Conservation (phyloP, 2,797 vertebrate species). For the Neosilurus mollespiculum region DNA sequence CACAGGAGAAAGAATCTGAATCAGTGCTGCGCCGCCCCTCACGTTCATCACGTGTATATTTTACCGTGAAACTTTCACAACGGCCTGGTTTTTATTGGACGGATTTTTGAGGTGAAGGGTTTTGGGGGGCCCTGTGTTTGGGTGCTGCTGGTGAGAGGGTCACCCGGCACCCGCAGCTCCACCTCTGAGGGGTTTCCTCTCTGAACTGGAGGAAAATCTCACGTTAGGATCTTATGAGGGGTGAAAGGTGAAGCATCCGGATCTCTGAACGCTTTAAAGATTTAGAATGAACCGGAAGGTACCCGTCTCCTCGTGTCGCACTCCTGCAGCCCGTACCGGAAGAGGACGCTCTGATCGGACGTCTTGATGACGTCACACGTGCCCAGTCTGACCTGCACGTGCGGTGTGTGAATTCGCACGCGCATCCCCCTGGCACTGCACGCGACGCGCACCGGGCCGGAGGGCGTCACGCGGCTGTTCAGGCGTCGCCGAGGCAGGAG, state of each 20-base stretch:
- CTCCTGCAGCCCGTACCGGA: slow-evolving; percentile 59
- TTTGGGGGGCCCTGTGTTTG: no score
- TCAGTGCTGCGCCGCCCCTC: neutral
- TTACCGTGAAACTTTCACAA: no score
- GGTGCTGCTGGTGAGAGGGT: no score
- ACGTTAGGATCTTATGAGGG: no score
- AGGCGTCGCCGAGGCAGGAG: slow-evolving; percentile 53
- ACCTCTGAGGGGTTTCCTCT: no score
- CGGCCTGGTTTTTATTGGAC: no score
- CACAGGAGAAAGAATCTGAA: neutral
- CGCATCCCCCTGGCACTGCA: slow-evolving; percentile 62
- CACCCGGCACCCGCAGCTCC: no score
- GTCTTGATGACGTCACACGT: slow-evolving; percentile 58
- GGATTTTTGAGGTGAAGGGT: no score
- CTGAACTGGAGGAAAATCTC: no score
- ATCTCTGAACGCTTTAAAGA: neutral
- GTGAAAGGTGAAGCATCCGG: neutral
- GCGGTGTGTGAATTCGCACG: slow-evolving; percentile 61
- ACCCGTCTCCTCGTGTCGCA: slow-evolving; percentile 62
- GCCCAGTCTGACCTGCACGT: slow-evolving; percentile 62
- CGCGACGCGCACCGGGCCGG: slow-evolving; percentile 40
- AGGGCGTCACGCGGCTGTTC: neutral
- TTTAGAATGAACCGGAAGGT: neutral
- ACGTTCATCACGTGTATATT: no score
- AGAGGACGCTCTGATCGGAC: slow-evolving; percentile 57